Evolutionary conservation across 2,797 vertebrate genomes (phyloP).

Genomic region (Tolypeutes matacus): DNA sequence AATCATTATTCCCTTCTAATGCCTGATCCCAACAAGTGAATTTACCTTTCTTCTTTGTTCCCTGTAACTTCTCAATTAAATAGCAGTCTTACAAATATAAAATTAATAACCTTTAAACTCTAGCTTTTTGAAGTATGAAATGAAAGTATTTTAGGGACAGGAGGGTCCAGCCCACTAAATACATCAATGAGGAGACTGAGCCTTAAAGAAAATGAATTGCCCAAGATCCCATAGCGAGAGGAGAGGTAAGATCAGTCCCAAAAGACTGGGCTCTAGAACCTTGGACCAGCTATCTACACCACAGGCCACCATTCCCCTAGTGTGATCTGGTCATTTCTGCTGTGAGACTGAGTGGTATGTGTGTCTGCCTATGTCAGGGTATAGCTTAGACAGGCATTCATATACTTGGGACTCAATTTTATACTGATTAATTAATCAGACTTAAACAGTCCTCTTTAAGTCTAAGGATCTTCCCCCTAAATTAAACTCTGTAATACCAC

Average conservation of each 20-base stretch:
- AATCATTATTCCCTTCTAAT: background rate
- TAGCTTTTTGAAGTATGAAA: background rate
- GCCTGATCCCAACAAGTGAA: no score
- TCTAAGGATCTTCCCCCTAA: slow-evolving; percentile 19
- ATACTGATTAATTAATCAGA: slow-evolving; percentile 8
- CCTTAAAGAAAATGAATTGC: background rate
- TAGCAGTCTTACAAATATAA: background rate
- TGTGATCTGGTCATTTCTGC: accelerated
- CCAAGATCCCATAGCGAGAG: background rate
- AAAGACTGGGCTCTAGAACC: background rate
- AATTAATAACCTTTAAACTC: background rate
- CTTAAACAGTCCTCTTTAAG: slow-evolving; percentile 47
- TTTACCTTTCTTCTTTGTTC: background rate
- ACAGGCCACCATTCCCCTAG: background rate
- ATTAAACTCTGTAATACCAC: slow-evolving; percentile 44
- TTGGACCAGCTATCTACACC: background rate
- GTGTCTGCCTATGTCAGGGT: background rate
- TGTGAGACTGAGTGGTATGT: no score
- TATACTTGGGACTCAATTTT: background rate
- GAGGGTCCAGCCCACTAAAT: background rate
- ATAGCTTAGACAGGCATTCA: background rate
- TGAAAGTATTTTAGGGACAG: background rate
- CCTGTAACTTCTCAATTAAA: background rate
- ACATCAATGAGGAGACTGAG: background rate
- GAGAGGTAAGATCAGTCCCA: background rate